Base-by-base conservation (phyloP, 2,797 vertebrate genomes). In the Cygnus olor region DNA sequence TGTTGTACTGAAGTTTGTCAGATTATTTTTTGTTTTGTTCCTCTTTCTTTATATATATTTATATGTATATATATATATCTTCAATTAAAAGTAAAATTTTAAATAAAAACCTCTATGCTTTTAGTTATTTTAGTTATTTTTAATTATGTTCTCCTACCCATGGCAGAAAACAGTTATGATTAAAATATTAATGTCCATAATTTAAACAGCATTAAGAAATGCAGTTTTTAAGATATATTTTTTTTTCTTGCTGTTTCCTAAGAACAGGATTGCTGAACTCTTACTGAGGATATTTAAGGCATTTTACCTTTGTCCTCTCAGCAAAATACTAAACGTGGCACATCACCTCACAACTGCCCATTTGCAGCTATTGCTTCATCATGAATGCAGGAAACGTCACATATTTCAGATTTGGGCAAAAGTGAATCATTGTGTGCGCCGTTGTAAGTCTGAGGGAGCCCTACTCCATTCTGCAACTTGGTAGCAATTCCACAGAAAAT, bases 41-140 rank as follows among this genome's bases (percentile, higher is more conserved):
- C 19, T 21, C 2, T 2, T 21, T 5, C 24, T 0, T 4, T 12
- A n/a, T 28, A 38, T 17, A 11, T 45, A 7, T 32, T 5, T 1
- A 3, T 3, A 14, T 44, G 15, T 42, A 7, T 42, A 47, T 45
- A 45, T 47, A 16, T 81, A 81, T 65, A 10, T 73, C 2, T 70
- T 79, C 14, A 79, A 3, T 42, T 51, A 40, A 85, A 85, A 72
- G 3, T 14, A 44, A 60, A 19, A 54, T 16, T 36, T 73, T 53
- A 54, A 80, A 73, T 70, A 42, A 87, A 80, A 45, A n/a, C 1
- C 24, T 89, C 1, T 10, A 8, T 53, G 74, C 1, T 68, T 90
- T 85, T 28, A 49, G 5, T 5, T 78, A 18, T 68, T 90, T 85
- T 28, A 49, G 5, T 5, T 78, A 18, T 51, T 88, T 85, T 57